Evolutionary conservation across 2,888 invertebrate genomes (phyloP), one percentile per base, ranked within the genome.

Genomic region (Leptinotarsa peninsularis): DNA sequence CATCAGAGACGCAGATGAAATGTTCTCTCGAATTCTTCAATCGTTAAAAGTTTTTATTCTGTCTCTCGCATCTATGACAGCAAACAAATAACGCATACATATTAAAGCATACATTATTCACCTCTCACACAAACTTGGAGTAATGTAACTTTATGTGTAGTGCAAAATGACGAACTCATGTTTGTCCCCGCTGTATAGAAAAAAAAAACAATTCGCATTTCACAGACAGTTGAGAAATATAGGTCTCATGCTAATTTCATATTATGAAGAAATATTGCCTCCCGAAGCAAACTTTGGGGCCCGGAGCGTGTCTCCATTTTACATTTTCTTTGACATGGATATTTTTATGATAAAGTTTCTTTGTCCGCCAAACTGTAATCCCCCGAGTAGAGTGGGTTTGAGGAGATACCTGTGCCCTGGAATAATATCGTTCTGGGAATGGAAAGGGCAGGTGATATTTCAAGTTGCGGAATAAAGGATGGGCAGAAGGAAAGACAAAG

Each of bases 301-400:
- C 33, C 63, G n/a, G 3, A 63, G 63, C 43, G 58, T 13, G 17
- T 63, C 43, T 63, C 63, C 63, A n/a, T 63, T 63, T 63, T 63
- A n/a, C 63, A 63, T 63, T 63, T 63, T 63, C 63, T 63, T 63
- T 63, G 63, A 63, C 63, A 63, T 63, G 33, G 63, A 63, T 63
- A 63, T 63, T 63, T 63, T 63, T 63, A 63, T 63, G 63, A 63
- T 63, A 63, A 63, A 63, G 63, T 63, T 63, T 63, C 63, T 63
- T 63, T 63, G 63, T 63, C 63, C n/a, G 63, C 63, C 43, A 33
- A 63, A 63, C 33, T 63, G 15, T 63, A 63, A 63, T 63, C 33
- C 63, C 63, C n/a, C 33, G 43, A 33, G 63, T 63, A 10, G 43
- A 43, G 63, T 33, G 63, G n/a, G 13, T 58, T 21, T 58, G 18